phyloP scores from a whole-genome alignment of 2,888 invertebrate genomes.

The Sipunculus nudus region DNA sequence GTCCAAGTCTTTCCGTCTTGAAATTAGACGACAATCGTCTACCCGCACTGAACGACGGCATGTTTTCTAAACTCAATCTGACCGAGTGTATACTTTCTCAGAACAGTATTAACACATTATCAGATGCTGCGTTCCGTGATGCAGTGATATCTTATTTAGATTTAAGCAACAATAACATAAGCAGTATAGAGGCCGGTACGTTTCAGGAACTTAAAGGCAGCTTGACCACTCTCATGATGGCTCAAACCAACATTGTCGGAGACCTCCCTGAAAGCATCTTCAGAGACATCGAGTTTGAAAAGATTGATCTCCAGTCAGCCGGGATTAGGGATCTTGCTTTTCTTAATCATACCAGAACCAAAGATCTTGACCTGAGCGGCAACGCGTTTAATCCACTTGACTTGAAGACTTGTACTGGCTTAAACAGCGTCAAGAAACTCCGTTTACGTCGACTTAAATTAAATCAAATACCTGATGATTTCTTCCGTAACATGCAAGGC shows the following conservation, averaged over 20 bases:
- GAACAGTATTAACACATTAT: neutral
- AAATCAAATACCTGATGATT: constrained; percentile 2
- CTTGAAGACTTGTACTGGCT: constrained; percentile 1
- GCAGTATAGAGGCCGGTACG: neutral
- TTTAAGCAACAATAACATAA: constrained; percentile 17
- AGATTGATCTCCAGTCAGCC: constrained; percentile 6
- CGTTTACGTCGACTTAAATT: constrained; percentile 7
- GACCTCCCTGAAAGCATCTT: constrained; percentile 19
- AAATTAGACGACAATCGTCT: constrained; percentile 9
- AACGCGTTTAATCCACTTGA: constrained; percentile 15
- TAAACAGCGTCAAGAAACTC: constrained; percentile 5
- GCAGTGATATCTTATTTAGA: constrained; percentile 9
- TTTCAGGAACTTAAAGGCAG: constrained; percentile 13
- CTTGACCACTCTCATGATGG: constrained; percentile 12
- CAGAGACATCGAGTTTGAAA: constrained; percentile 9
- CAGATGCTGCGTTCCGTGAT: neutral
- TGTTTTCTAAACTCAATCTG: neutral
- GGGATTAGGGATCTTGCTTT: constrained; percentile 14
- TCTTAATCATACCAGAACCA: constrained; percentile 11
- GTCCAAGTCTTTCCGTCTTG: constrained; percentile 6
- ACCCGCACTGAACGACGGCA: neutral
- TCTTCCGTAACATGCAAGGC: constrained; percentile 4
- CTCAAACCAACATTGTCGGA: too few species aligned
- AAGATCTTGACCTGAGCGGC: constrained; percentile 21
- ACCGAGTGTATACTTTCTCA: constrained; percentile 5